Evolutionary conservation across 1,140 invertebrate species (phyloP), one percentile per base, ranked within the genome.

Genomic region (Drosophila dunni): DNA sequence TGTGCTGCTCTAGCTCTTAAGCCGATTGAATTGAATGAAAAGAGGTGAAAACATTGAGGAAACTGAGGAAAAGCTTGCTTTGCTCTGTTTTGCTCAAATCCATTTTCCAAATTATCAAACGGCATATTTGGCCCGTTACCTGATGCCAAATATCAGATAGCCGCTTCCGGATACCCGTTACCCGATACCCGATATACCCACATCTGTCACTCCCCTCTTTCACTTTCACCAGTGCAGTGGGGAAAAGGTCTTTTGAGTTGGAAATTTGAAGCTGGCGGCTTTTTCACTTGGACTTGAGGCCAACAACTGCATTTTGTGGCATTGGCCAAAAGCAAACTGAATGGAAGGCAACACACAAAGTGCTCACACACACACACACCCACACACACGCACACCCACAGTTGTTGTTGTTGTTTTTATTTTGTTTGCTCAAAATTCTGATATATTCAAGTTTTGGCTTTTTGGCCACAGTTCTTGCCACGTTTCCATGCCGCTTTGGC

Each of bases 381-480:
- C 38, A 40, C 38, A 40, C 38, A 40, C 38, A 38, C 36, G 3
- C 8, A 38, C 40, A 58, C 64, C 29, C 46, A 53, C 56, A n/a
- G 20, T 58, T 63, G 40, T 46, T 61, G 33, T 56, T 48, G 44
- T 48, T 66, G 36, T 24, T 15, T 38, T 45, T 66, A 58, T 46
- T 53, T 75, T 78, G 82, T 86, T 86, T 86, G 58, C 20, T 54
- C 57, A 76, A 85, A 86, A 79, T 79, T 86, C 66, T 77, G 76
- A 89, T 88, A 86, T 88, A 83, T 88, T 88, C 82, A 72, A 58
- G 71, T 83, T 86, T 83, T 79, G 76, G 68, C 76, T 86, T 88
- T 86, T 74, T 67, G 83, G 76, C 82, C 61, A 79, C 75, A 81
- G 54, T 71, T 72, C 69, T 64, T 66, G 34, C 56, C 71, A 29